Conservation (phyloP, 1,140 invertebrate genomes). For the Drosophila bocqueti region DNA sequence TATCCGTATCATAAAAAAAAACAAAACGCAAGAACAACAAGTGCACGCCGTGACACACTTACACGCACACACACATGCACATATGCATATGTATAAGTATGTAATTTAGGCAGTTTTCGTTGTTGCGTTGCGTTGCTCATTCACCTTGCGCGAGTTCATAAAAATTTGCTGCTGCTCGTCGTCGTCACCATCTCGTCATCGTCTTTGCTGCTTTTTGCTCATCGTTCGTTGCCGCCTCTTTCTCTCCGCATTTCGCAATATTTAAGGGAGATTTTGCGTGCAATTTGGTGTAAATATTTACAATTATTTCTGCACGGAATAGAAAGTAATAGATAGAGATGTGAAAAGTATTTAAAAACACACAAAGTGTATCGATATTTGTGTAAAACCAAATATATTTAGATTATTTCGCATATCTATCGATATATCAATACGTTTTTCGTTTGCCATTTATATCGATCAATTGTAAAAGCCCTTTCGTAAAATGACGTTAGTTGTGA, state of each 20-base stretch:
- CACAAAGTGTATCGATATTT: not conserved
- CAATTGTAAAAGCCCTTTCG: not conserved
- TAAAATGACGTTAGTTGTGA: too few species aligned
- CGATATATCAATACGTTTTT: not conserved
- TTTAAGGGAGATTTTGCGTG: constrained; percentile 27
- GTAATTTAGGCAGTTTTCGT: constrained; percentile 47
- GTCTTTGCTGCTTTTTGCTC: constrained; percentile 26
- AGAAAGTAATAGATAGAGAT: constrained; percentile 65
- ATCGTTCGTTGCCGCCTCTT: constrained; percentile 11
- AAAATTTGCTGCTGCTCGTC: constrained; percentile 38
- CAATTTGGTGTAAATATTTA: constrained; percentile 62
- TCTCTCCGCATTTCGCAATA: constrained; percentile 32
- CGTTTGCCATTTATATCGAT: not conserved
- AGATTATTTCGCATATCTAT: too few species aligned
- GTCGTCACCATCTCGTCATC: constrained; percentile 53
- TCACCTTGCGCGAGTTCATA: constrained; percentile 59
- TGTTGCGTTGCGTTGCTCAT: constrained; percentile 47
- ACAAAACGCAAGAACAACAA: constrained; percentile 30
- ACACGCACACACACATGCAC: constrained; percentile 12
- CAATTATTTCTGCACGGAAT: constrained; percentile 60
- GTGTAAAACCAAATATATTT: not conserved
- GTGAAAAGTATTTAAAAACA: constrained; percentile 6
- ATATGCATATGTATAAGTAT: constrained; percentile 1
- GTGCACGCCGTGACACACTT: constrained; percentile 46
- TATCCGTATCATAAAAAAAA: constrained; percentile 26